Evolutionary conservation across 2,888 invertebrate species (phyloP), one percentile per base, ranked within the genome.

Genomic region (Byasa hedistus): DNA sequence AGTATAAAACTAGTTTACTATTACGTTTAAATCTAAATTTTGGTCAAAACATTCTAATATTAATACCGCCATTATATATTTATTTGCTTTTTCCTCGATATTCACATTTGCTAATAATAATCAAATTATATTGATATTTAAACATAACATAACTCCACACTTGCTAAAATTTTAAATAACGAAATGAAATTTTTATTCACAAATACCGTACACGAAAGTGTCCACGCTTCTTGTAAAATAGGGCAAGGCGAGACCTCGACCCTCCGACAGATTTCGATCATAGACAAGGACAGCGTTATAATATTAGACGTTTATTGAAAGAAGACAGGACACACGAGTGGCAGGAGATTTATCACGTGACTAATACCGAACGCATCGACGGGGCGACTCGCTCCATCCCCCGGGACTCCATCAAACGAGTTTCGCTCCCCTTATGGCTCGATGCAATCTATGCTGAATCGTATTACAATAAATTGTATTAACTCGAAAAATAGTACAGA

Each of bases 381-480:
- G 85, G 84, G 84, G 84, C 83, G 84, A 75, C 81, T 67, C 65
- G 59, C 60, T 71, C 79, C 75, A 78, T 88, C 91, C 90, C 90
- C 72, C 76, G 88, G 84, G 91, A 90, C 86, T 88, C 86, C 82
- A 89, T 91, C 91, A 91, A 91, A 91, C 90, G 89, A 91, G 91
- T 88, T 91, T 88, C 81, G 83, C 85, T 91, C 90, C 90, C 91
- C 89, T n/a, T 83, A 84, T 78, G 84, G 77, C 82, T 83, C 87
- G 89, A 89, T 89, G 90, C 91, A 91, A 91, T 91, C 91, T 91
- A 90, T 90, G 91, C 91, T 91, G 91, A 91, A 91, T 91, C 91
- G 88, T 89, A 91, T 91, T 91, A 91, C 91, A 90, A 91, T 91
- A 91, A 91, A 91, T 91, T 91, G 91, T 88, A 90, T 91, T 91